Evolutionary conservation across 2,797 vertebrate genomes (phyloP).

Genomic region (Lepidocolaptes lacrymiger): DNA sequence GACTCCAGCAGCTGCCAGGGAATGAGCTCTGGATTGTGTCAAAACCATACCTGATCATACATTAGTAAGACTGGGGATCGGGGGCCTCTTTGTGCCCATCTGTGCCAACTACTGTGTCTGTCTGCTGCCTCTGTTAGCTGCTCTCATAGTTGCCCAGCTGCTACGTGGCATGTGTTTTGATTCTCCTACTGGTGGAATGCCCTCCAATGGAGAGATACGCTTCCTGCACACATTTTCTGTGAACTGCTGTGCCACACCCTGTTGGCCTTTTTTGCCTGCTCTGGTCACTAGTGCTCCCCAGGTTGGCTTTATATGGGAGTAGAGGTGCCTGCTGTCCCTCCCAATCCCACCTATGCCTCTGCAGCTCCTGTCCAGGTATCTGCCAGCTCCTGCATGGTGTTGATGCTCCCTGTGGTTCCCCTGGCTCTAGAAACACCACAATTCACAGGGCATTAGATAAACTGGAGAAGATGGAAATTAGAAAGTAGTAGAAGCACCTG

Average conservation of each 20-base stretch:
- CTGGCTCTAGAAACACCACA: neutral
- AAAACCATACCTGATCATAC: neutral
- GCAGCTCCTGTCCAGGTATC: neutral
- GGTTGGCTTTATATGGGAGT: neutral
- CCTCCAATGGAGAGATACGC: neutral
- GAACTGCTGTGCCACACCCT: neutral
- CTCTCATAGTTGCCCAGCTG: neutral
- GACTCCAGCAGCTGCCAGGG: neutral
- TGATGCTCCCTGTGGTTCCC: neutral
- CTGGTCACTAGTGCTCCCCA: rapidly evolving
- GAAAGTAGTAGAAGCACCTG: neutral
- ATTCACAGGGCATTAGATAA: neutral
- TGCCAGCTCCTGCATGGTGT: neutral
- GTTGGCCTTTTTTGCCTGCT: neutral
- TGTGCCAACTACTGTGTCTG: neutral
- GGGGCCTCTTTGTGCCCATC: neutral
- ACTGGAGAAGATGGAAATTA: neutral
- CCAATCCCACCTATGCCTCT: neutral
- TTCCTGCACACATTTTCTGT: neutral
- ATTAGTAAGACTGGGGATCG: neutral
- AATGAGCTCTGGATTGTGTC: neutral
- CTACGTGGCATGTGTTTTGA: neutral
- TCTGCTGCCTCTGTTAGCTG: neutral
- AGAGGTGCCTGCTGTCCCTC: no score
- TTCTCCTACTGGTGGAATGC: neutral